Evolutionary conservation across 2,888 invertebrate species (phyloP), one percentile per base, ranked within the genome.

Genomic region (Ormia ochracea): DNA sequence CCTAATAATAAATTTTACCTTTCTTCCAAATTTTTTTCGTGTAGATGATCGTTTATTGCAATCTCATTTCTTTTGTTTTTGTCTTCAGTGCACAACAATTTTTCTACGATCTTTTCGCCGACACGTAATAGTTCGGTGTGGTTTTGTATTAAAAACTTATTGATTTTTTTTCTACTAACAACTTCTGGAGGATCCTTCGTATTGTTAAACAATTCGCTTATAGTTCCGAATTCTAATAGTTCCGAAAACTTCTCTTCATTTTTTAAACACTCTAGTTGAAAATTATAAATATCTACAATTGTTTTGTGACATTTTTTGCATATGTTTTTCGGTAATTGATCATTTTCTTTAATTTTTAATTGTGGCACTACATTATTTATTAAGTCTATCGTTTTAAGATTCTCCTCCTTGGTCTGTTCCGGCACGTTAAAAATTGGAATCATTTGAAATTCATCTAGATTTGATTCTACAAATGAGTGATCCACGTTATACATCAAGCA

Each of bases 191-290:
- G 2, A 43, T 9, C 45, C 63, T 63, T 36, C 7, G 33, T 7
- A 6, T 41, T 74, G 4, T 45, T 48, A 2, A 56, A 43, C 5
- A 48, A 26, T 41, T 45, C 19, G 10, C 10, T 66, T 4, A 21
- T 50, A n/a, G 45, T 14, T 1, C 12, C 70, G 3, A 65, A 31
- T 19, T 28, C 72, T 31, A 21, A 78, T 63, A 76, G 73, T 78
- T 69, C 54, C 19, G n/a, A 14, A 1, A 79, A 56, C 9, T 61
- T 54, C 38, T 56, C 52, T 73, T 78, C 78, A 10, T 43, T 61
- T 28, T 41, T 56, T 9, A 73, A 12, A 56, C 73, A 73, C 21
- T 61, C 73, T 38, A 66, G 48, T 23, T 73, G 73, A 43, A 78
- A 78, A 33, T 48, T 28, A 36, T 61, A 41, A 36, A 78, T 41